Base-by-base conservation (phyloP, 2,797 vertebrate genomes). In the Bucorvus abyssinicus region DNA sequence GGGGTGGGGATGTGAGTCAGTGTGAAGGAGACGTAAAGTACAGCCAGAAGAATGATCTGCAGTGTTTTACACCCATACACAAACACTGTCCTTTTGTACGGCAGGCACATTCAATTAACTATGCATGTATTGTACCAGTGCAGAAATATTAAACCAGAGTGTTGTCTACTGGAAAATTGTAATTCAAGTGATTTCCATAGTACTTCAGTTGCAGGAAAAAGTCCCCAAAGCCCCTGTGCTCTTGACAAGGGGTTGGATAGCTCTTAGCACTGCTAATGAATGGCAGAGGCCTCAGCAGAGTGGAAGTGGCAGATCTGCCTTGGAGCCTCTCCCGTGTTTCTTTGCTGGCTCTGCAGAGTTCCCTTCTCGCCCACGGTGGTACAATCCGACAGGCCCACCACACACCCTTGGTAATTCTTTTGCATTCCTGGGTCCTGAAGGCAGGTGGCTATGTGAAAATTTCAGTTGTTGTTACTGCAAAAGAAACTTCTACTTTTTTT, bases 81-180 rank as follows among this genome's bases (percentile, higher is more conserved):
- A 80, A 75, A 86, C 75, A 45, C 38, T 10, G 30, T 49, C 12
- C 32, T 88, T 95, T 70, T 53, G 49, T 52, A 63, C 17, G 64
- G 40, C 27, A 87, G 32, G 8, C 44, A 67, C 44, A 45, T 84
- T 92, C 82, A 82, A 95, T 95, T 89, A 92, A 74, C 68, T 57
- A 7, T 84, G 29, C 6, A 1, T 61, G 38, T 50, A 32, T 12
- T 75, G 50, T 42, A 55, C 9, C 53, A 64, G 24, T 52, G n/a
- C 60, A 96, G 74, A 87, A 94, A 70, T 53, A 84, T 42, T 86
- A 80, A 84, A 81, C 12, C 20, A 40, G 71, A 83, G 20, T 19
- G 3, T 50, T 82, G 14, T 34, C 45, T 44, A 26, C 40, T 47
- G 47, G 15, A 84, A 92, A 49, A 77, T 1, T 61, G 45, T 34